phyloP scores from a whole-genome alignment of 2,113 vertebrate species.

The Balaeniceps rex region DNA sequence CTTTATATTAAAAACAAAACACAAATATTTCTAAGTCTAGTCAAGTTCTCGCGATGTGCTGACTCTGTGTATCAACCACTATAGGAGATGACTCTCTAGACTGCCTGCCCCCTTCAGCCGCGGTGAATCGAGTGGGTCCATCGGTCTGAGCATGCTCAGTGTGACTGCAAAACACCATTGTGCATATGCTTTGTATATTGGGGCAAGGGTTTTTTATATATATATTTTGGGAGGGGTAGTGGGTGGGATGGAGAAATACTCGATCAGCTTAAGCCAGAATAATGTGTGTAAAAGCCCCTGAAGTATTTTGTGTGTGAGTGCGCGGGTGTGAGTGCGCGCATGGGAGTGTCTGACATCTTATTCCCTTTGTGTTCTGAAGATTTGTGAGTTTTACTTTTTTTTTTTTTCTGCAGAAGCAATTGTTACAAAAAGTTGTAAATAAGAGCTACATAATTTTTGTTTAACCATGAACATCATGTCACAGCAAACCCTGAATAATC shows the following conservation, averaged over 20 bases:
- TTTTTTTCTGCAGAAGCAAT: constrained; percentile 63
- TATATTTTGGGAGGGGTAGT: constrained; percentile 47
- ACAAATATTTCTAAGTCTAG: constrained; percentile 22
- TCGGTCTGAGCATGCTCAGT: constrained; percentile 64
- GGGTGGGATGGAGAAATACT: constrained; percentile 64
- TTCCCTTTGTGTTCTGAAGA: constrained; percentile 65
- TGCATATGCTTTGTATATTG: constrained; percentile 75
- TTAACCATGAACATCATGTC: constrained; percentile 64
- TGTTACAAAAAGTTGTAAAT: constrained; percentile 76
- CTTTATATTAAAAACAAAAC: neutral
- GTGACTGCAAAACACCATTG: constrained; percentile 63
- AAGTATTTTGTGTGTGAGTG: constrained; percentile 64
- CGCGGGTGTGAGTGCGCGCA: constrained; percentile 37
- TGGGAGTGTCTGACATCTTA: constrained; percentile 57
- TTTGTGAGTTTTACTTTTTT: constrained; percentile 46
- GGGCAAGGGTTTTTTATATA: constrained; percentile 73
- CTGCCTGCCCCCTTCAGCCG: constrained; percentile 58
- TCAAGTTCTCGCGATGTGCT: constrained; percentile 58
- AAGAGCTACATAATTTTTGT: constrained; percentile 72
- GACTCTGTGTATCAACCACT: constrained; percentile 61
- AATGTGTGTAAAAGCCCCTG: constrained; percentile 66
- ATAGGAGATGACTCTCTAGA: neutral
- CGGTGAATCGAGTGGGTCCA: constrained; percentile 43
- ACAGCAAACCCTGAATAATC: constrained; percentile 63
- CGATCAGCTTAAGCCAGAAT: constrained; percentile 67